Percentiles rank a stretch among this genome's conserved stretches.
Evolutionary conservation across 2,113 vertebrate species (phyloP).

Genomic region (Polyodon spathula): DNA sequence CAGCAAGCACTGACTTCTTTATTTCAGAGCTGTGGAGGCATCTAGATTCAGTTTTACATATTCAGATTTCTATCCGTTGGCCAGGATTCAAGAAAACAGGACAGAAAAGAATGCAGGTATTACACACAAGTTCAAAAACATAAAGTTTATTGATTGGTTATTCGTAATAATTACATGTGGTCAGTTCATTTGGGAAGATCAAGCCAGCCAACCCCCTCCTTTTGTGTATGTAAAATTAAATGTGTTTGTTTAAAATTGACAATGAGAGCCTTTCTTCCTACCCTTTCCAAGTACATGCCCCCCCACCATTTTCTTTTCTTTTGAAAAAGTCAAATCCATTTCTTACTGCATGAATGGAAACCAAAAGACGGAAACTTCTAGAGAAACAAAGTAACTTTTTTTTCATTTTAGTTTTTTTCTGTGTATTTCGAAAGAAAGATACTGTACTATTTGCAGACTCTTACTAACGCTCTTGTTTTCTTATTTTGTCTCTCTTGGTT

Average conservation of each 20-base stretch:
- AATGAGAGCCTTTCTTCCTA: conserved; percentile 94
- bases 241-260: conserved; percentile 42
- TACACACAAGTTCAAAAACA: too few species aligned
- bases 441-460: conserved; percentile 92
- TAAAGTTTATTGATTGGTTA: too few species aligned
- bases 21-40: conserved; percentile 99
- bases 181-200: conserved; percentile 97
- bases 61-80: conserved; percentile 66
- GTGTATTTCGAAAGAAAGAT: conserved; percentile 68
- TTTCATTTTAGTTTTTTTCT: conserved; percentile 29
- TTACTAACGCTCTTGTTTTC: conserved; percentile 99
- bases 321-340: conserved; percentile 35
- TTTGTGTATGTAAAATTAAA: conserved; percentile 38
- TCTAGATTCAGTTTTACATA: conserved; percentile 85
- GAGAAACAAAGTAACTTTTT: conserved; percentile 22
- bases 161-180: conserved; percentile 68
- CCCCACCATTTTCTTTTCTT: conserved; percentile 33
- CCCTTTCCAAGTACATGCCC: conserved; percentile 67
- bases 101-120: conserved; percentile 58
- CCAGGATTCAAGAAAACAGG: conserved; percentile 82
- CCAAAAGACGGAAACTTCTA: too few species aligned
- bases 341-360: conserved; percentile 68
- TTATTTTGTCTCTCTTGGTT: conserved; percentile 99
- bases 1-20: conserved; percentile 97
- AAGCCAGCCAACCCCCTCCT: conserved; percentile 86